Evolutionary conservation across 2,113 vertebrate species (phyloP).

Genomic region (Oncorhynchus tshawytscha): DNA sequence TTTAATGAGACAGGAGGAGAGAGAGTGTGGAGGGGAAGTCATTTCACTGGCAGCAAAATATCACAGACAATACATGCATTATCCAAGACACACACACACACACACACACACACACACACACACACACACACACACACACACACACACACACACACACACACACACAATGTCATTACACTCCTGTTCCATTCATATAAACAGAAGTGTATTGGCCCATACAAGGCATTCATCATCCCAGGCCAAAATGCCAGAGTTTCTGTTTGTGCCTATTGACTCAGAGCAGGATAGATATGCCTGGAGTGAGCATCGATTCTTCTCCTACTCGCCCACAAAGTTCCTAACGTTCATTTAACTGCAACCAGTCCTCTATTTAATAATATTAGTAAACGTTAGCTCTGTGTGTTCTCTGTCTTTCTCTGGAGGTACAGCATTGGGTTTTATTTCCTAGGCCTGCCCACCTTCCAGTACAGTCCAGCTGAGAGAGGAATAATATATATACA

Average conservation of each 20-base stretch:
- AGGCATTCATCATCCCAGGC: not conserved
- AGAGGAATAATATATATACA: no score
- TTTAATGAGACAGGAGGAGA: no score
- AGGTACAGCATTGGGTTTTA: not conserved
- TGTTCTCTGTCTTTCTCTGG: not conserved
- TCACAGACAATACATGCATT: no score
- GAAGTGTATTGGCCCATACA: not conserved
- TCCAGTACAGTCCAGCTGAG: not conserved
- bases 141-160: not conserved
- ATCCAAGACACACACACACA: constrained; percentile 1
- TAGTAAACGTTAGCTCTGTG: not conserved
- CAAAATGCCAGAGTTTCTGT: not conserved
- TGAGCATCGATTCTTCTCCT: no score
- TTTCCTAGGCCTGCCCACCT: not conserved
- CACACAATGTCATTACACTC: not conserved
- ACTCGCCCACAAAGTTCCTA: not conserved
- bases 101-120: not conserved
- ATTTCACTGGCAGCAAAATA: no score
- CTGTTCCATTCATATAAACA: not conserved
- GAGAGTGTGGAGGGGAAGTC: no score
- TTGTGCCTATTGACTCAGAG: not conserved
- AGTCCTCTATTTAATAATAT: not conserved
- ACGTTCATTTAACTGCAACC: not conserved
- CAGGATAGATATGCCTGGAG: no score
- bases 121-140: not conserved